Evolutionary conservation across 1,140 invertebrate genomes (phyloP), one percentile per base, ranked within the genome.

Genomic region (Polypedilum vanderplanki): DNA sequence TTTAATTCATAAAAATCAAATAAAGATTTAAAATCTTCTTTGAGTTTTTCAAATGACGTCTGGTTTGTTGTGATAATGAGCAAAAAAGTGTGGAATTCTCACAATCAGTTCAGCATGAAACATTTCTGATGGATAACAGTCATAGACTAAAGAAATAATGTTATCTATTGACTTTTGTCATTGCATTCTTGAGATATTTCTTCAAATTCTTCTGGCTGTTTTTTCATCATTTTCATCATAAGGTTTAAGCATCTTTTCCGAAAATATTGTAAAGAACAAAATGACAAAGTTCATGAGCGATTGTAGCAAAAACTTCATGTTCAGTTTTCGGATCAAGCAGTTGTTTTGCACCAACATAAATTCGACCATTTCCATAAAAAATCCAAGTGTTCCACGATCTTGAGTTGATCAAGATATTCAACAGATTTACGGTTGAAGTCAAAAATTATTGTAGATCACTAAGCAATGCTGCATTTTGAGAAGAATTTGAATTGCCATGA

Each of bases 21-120:
- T 15, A 57, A 15, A n/a, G 12, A n/a, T n/a, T 57, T n/a, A 57
- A 12, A 57, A 1, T n/a, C n/a, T n/a, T 4, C 3, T 57, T 3
- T 57, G 0, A 57, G 3, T 3, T 0, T 4, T 15, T 57, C 12
- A 57, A 57, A 0, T 15, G 10, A n/a, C 15, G 10, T 57, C 46
- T 12, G 46, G 10, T n/a, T 57, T 57, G n/a, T 57, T n/a, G 15
- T 57, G 12, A 57, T 57, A 57, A 9, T n/a, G 10, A 12, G 46
- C 46, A n/a, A 57, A 57, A 4, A 57, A 57, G n/a, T 57, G 46
- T n/a, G 46, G 46, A 57, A 57, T 57, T 57, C 46, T 12, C 4
- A 57, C 46, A 57, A 57, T 57, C n/a, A 57, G 15, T 15, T 57
- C 46, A 57, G 46, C 46, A 57, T 57, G 46, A n/a, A n/a, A n/a